A percentile compares a stretch with the other conserved stretches of the same genome.
These are phyloP conservation scores for Piliocolobus tephrosceles DNA, from an alignment of 2,113 vertebrate species.

Conservation along the genomic window DNA sequence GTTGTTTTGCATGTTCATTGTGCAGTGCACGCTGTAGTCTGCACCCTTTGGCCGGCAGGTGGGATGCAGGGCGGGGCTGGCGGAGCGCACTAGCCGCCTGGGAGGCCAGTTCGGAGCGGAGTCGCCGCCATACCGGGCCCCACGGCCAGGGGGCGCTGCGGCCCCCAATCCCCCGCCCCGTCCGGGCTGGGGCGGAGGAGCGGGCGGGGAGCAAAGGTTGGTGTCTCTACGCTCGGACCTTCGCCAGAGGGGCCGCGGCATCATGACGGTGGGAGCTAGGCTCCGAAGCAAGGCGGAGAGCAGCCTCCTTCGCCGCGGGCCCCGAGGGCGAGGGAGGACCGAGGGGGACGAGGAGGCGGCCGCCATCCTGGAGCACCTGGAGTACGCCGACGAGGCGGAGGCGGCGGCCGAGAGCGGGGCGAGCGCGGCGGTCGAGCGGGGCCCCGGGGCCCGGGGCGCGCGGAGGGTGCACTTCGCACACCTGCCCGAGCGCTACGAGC, in stretches of 20 bases:
- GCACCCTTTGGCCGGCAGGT: too few species aligned
- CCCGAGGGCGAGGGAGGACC: not conserved
- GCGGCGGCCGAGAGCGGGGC: not conserved
- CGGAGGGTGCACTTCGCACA: slow-evolving; percentile 72
- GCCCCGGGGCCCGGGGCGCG: not conserved
- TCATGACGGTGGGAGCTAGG: slow-evolving; percentile 78
- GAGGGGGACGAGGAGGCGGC: slow-evolving; percentile 58
- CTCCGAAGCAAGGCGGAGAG: slow-evolving; percentile 61
- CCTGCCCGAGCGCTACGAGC: slow-evolving; percentile 82
- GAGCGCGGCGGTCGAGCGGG: not conserved
- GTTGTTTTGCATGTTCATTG: fast-evolving
- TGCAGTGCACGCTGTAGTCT: too few species aligned
- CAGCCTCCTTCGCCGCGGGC: slow-evolving; percentile 44
- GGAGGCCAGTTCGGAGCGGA: fast-evolving
- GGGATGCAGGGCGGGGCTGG: fast-evolving
- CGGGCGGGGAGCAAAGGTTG: slow-evolving; percentile 29
- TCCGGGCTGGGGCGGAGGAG: not conserved
- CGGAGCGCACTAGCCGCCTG: fast-evolving
- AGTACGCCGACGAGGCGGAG: slow-evolving; percentile 13
- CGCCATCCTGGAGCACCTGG: slow-evolving; percentile 58
- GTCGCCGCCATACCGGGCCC: not conserved
- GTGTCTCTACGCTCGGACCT: fast-evolving
- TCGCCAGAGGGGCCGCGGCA: not conserved
- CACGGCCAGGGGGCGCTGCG: slow-evolving; percentile 26
- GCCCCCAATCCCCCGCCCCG: not conserved